These are phyloP conservation scores for Paramormyrops hopkinsi DNA, from an alignment of 2,797 vertebrate species.

Conservation along the genomic window DNA sequence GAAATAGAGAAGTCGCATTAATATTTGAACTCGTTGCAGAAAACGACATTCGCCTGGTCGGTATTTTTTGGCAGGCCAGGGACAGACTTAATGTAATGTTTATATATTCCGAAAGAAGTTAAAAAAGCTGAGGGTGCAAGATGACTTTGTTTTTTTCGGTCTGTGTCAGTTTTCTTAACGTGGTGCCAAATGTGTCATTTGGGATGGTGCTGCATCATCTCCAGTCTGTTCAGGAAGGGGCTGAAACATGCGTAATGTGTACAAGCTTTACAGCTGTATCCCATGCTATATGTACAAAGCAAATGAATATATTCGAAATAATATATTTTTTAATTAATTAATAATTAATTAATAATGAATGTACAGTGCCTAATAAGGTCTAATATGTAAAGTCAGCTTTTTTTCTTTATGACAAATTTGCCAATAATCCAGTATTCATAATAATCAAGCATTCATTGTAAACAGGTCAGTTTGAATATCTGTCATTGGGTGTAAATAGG, in stretches of 20 bases:
- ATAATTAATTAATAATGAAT: neutral
- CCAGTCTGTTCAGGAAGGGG: neutral
- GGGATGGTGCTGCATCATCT: neutral
- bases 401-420: neutral
- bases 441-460: neutral
- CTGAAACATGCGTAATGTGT: neutral
- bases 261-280: neutral
- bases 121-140: neutral
- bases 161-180: neutral
- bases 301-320: neutral
- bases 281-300: neutral
- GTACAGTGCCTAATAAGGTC: neutral
- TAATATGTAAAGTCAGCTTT: neutral
- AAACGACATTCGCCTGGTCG: neutral
- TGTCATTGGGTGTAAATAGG: neutral
- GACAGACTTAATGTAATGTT: neutral
- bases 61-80: slow-evolving; percentile 13
- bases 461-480: neutral
- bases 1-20: slow-evolving; percentile 16
- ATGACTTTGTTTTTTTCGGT: neutral
- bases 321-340: neutral
- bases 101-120: neutral
- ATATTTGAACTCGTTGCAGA: slow-evolving; percentile 17
- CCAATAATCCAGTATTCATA: neutral
- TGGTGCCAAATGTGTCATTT: neutral